phyloP scores from a whole-genome alignment of 2,888 invertebrate genomes.

The Drosophila subquinaria region DNA sequence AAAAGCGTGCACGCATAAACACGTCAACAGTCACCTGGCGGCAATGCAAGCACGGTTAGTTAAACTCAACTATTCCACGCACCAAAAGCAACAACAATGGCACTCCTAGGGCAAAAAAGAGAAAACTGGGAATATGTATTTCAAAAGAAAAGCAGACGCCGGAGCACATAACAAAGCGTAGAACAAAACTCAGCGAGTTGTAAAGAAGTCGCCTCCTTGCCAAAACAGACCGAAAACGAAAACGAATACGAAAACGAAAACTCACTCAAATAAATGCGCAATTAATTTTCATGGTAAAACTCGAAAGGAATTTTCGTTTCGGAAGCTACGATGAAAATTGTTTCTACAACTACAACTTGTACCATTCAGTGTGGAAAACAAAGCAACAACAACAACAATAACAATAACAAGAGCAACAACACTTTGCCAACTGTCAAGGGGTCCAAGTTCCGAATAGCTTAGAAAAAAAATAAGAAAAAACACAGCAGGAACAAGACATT shows the following conservation, averaged over 20 bases:
- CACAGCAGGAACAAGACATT: constrained; percentile 18
- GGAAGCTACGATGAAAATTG: constrained; percentile 48
- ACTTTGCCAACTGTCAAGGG: constrained; percentile 11
- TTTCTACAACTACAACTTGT: constrained; percentile 52
- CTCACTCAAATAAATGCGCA: constrained; percentile 77
- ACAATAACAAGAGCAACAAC: constrained; percentile 28
- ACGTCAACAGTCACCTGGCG: constrained; percentile 3
- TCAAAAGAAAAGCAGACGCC: constrained; percentile 12
- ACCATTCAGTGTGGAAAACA: constrained; percentile 55
- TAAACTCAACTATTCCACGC: constrained; percentile 14
- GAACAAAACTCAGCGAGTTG: constrained; percentile 44
- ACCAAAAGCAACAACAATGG: background rate
- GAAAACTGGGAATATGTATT: background rate
- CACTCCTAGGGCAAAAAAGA: constrained; percentile 2
- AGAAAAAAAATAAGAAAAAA: constrained; percentile 33
- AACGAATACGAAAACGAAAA: constrained; percentile 31
- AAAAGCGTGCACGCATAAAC: constrained; percentile 16
- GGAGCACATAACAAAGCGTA: constrained; percentile 31
- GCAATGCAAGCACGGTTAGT: constrained; percentile 18
- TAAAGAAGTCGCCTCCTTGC: constrained; percentile 32
- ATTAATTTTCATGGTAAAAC: constrained; percentile 75
- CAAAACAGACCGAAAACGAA: constrained; percentile 17
- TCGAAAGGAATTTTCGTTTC: constrained; percentile 57
- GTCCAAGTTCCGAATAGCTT: constrained; percentile 27
- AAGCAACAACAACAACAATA: constrained; percentile 24